Percentiles rank a stretch among this genome's conserved stretches.
phyloP scores from a whole-genome alignment of 2,113 vertebrate genomes.

The Megalops atlanticus region DNA sequence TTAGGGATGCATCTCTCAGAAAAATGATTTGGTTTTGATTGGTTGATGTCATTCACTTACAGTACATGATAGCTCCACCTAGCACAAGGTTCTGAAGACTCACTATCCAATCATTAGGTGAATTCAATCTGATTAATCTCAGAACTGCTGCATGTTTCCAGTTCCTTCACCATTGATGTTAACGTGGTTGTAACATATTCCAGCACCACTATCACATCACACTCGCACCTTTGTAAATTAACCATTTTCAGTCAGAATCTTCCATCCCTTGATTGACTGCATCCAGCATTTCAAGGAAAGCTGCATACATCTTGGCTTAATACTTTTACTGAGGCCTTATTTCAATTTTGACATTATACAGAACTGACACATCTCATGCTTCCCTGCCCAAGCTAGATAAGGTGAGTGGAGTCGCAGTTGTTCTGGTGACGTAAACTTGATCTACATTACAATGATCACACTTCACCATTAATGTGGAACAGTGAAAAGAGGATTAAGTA shows the following conservation, averaged over 20 bases:
- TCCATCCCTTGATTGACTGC: neutral
- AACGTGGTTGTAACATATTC: neutral
- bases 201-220: neutral
- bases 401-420: slow-evolving; percentile 5
- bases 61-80: neutral
- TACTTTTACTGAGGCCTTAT: neutral
- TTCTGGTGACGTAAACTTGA: slow-evolving; percentile 15
- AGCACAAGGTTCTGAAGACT: neutral
- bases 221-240: neutral
- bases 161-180: neutral
- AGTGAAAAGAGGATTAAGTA: slow-evolving; percentile 56
- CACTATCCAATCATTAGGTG: neutral
- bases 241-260: neutral
- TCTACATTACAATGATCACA: slow-evolving; percentile 23
- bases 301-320: neutral
- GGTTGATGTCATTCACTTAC: neutral
- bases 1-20: too few species aligned
- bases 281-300: neutral
- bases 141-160: neutral
- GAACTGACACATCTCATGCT: neutral
- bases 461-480: slow-evolving; percentile 33
- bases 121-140: neutral
- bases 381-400: slow-evolving; percentile 7
- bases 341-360: neutral
- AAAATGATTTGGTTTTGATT: too few species aligned